Base-by-base conservation (phyloP, 2,888 invertebrate species). In the Calliopum simillimum region DNA sequence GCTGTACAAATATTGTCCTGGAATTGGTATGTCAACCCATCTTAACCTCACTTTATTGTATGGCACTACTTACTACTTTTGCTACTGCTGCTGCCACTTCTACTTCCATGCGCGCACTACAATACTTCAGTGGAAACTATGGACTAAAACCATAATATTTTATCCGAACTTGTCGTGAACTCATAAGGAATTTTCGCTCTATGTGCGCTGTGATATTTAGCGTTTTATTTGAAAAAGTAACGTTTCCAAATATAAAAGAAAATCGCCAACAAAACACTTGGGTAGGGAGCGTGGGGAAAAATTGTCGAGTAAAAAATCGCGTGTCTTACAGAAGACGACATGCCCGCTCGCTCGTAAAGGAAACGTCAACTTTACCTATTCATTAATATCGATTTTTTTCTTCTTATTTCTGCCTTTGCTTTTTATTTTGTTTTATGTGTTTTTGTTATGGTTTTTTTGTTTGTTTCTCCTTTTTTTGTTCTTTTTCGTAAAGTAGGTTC, bases 381-480 rank as follows among this genome's bases (percentile, higher is more conserved):
- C 68, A 72, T 61, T 70, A 55, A 62, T 61, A 70, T 72, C 68
- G 70, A 72, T 72, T 72, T 71, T 66, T 62, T 63, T 19, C n/a
- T 21, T 12, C 12, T 19, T 8, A 16, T 19, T 19, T 53, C 21
- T 12, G 2, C 47, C 8, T 47, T 16, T 8, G 53, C 23, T 13
- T 41, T 47, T 47, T 8, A n/a, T 49, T 53, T 65, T 65, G 25
- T 59, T 59, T 59, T 61, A 14, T 56, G 16, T 64, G n/a, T 46
- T 16, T 58, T 58, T 66, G 56, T 56, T 44, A 46, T 56, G 23
- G 67, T 16, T 33, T 66, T 68, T 25, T 8, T 23, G 23, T 61
- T 44, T 43, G 4, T 16, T 63, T 51, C 47, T 64, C 19, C 51
- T 68, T 68, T 59, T 21, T 23, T 44, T 16, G 25, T 68, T 46